These are phyloP conservation scores for Acanthurus tractus DNA, from an alignment of 2,797 vertebrate genomes.

Conservation along the genomic window DNA sequence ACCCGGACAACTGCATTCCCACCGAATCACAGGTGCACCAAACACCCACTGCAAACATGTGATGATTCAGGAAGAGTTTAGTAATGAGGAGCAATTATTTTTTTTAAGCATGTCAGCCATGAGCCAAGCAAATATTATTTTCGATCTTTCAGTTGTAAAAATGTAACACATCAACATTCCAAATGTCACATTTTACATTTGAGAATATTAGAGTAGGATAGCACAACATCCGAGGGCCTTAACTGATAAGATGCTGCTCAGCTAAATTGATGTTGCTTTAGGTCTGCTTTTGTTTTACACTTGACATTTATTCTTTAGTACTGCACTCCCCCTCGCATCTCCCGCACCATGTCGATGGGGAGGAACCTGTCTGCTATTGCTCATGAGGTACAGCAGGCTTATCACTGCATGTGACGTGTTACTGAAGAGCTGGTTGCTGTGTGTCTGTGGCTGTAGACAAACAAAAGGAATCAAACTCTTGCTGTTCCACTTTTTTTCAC, in stretches of 20 bases:
- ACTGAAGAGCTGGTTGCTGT: constrained; percentile 1
- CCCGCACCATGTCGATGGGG: constrained; percentile 81
- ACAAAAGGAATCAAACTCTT: neutral
- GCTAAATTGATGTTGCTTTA: constrained; percentile 34
- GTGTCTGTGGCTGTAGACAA: constrained; percentile 24
- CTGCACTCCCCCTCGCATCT: constrained; percentile 82
- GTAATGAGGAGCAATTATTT: constrained; percentile 18
- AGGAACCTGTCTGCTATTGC: constrained; percentile 81
- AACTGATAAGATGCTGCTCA: constrained; percentile 10
- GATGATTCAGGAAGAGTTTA: constrained; percentile 4
- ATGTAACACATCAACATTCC: constrained; percentile 17
- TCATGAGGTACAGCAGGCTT: constrained; percentile 72
- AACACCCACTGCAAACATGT: constrained; percentile 10
- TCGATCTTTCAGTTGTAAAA: constrained; percentile 28
- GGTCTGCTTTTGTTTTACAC: constrained; percentile 47
- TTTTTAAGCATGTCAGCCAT: constrained; percentile 18
- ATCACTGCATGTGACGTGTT: constrained; percentile 6
- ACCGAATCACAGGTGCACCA: constrained; percentile 74
- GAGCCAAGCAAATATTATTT: constrained; percentile 11
- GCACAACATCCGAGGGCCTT: constrained; percentile 20
- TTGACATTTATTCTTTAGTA: constrained; percentile 69
- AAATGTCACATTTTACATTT: constrained; percentile 63
- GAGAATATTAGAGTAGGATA: constrained; percentile 29
- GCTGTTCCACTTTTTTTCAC: neutral
- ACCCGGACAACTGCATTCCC: constrained; percentile 79